Percentiles rank a stretch among this genome's conserved stretches.
Conservation (phyloP, 2,113 vertebrate species). For the Malurus melanocephalus region DNA sequence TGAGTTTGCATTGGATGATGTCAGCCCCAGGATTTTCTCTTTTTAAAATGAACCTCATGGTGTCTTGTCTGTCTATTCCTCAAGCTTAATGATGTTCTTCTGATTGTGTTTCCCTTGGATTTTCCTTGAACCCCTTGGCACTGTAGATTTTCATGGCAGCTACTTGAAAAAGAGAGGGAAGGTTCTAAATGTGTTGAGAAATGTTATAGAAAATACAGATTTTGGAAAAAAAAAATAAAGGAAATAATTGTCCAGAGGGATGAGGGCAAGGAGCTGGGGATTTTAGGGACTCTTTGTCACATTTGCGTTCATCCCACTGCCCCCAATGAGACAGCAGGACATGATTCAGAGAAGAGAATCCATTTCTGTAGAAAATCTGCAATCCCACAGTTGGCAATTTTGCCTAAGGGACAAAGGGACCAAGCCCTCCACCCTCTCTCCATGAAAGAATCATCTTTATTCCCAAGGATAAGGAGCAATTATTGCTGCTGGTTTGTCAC, state of each 20-base stretch:
- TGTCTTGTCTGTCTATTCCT: background rate
- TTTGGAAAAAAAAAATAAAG: background rate
- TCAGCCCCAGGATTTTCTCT: background rate
- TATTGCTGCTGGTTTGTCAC: background rate
- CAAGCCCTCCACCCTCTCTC: background rate
- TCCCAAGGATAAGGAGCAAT: background rate
- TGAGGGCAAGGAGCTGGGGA: rapidly evolving
- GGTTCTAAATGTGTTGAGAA: background rate
- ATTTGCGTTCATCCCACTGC: background rate
- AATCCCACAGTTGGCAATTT: background rate
- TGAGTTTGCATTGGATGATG: background rate
- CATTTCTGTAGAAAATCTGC: background rate
- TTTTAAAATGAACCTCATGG: background rate
- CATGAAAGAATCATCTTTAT: background rate
- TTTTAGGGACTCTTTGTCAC: background rate
- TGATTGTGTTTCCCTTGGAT: background rate
- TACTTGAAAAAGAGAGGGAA: background rate
- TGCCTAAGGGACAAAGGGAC: background rate
- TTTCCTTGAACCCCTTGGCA: background rate
- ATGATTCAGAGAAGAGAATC: background rate
- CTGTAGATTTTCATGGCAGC: background rate
- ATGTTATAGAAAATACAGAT: background rate
- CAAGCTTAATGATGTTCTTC: background rate
- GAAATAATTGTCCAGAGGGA: background rate
- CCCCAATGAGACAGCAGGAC: rapidly evolving